Evolutionary conservation across 2,797 vertebrate species (phyloP), one percentile per base, ranked within the genome.

Genomic region (Leptatherina wallacei): DNA sequence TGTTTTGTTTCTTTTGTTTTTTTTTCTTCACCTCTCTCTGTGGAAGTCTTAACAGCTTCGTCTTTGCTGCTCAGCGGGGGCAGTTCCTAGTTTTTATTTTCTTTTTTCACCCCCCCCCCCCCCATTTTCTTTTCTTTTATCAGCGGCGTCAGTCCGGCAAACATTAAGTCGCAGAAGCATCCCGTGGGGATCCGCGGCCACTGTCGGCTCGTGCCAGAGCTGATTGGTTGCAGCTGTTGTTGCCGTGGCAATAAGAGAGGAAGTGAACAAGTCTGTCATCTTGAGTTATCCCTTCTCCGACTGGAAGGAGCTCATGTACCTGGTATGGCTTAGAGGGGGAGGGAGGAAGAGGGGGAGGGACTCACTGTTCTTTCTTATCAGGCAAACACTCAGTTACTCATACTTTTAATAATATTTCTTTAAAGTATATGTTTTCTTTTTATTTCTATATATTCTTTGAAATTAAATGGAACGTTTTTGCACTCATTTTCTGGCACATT

Each of bases 261-360:
- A 88, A 82, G 71, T 90, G 92, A 90, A 80, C 59, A 76, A 87
- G 93, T 93, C 93, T 87, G 78, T 89, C 80, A 89, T 90, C 92
- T 89, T 85, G 32, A 59, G 82, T 93, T 85, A 87, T 94, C 88
- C 92, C 89, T 79, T 67, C 81, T 89, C 84, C 78, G 73, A 85
- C 65, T 67, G 77, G 82, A 82, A 89, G 87, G 91, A 87, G 91
- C 88, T 85, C 91, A 92, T 85, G 90, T 91, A 93, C 93, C 93
- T 86, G 86, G 89, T 97, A 98, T 97, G 97, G 97, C 96, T 98
- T 97, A 92, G 94, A 82, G 65, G 80, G 93, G 42, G 58, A 65
- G 92, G 51, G 47, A 18, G 54, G 61, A 44, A 52, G 27, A 47
- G 90, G 51, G 33, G 30, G 24, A 33, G 35, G 61, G 63, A 91